These are phyloP conservation scores for Paelopatides confundens DNA, from an alignment of 53 echinoderm and acorn worm genomes.

Conservation along the genomic window DNA sequence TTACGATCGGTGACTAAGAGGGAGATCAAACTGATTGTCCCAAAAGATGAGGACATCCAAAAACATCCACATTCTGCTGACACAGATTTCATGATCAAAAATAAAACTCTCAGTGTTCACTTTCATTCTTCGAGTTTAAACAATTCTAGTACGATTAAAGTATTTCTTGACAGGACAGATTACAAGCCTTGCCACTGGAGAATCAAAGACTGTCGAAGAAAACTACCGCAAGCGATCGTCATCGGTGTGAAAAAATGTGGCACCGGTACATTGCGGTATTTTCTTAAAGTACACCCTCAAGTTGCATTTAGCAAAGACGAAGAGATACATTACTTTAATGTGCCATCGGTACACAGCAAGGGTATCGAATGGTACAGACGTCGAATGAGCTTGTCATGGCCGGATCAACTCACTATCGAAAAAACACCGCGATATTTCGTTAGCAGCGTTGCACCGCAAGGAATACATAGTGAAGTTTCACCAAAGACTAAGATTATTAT, in stretches of 20 bases:
- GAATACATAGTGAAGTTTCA: constrained; percentile 7
- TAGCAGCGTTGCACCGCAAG: not conserved
- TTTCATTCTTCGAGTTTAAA: not conserved
- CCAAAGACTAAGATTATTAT: constrained; percentile 41
- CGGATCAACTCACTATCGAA: constrained; percentile 43
- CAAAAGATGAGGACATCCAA: no score
- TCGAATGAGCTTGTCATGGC: not conserved
- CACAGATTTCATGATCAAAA: not conserved
- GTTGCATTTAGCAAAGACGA: constrained; percentile 6
- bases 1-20: not conserved
- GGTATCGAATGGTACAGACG: constrained; percentile 33
- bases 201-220: not conserved
- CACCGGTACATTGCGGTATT: constrained; percentile 43
- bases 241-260: constrained; percentile 52
- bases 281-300: constrained; percentile 40
- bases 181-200: not conserved
- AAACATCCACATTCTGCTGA: no score
- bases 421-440: constrained; percentile 47
- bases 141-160: not conserved
- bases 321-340: constrained; percentile 41
- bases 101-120: not conserved
- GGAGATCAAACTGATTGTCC: not conserved
- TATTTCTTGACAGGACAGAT: not conserved
- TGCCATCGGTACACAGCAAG: constrained; percentile 4
- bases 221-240: constrained; percentile 23